Evolutionary conservation across 2,113 vertebrate species (phyloP), one percentile per base, ranked within the genome.

Genomic region (Embiotoca jacksoni): DNA sequence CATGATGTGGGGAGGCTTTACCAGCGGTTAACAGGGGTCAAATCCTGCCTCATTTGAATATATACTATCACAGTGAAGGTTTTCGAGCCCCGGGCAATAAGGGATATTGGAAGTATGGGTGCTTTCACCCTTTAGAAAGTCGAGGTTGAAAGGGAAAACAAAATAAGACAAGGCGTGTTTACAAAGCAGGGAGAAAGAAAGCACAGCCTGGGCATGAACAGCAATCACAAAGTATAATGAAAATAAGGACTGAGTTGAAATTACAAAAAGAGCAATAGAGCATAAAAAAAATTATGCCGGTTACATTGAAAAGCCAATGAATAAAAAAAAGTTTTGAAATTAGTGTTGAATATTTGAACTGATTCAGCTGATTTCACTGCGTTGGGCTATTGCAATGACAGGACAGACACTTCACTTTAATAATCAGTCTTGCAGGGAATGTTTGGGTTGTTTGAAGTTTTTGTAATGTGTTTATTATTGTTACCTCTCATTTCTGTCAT

Each of bases 41-140:
- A 11, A 82, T 53, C 62, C 39, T 30, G 41, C 56, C 62, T 81
- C 36, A 93, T 92, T 88, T 89, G 83, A 86, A 93, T 93, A 72
- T 74, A 85, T 79, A 66, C 79, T 65, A 88, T 88, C 78, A 81
- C 71, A 81, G 66, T 31, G 46, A 58, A 58, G 47, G 64, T 78
- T 68, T 23, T 52, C 55, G 33, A 62, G 60, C 77, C 83, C 52
- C 5, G 72, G 84, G 82, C 52, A 57, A 33, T 73, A 36, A 79
- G 39, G 72, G 70, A 82, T 88, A 86, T 67, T 83, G 56, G 80
- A 69, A 83, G 73, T 46, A 57, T 82, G 41, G 16, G 7, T 66
- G 47, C 46, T 49, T 33, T 62, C 59, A 75, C 53, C 56, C 35
- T 39, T 57, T 23, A 60, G 36, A 47, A 69, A 79, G 71, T 74